These are phyloP conservation scores for Rhagophthalmus giganteus DNA, from an alignment of 2,888 invertebrate species.

Conservation along the genomic window DNA sequence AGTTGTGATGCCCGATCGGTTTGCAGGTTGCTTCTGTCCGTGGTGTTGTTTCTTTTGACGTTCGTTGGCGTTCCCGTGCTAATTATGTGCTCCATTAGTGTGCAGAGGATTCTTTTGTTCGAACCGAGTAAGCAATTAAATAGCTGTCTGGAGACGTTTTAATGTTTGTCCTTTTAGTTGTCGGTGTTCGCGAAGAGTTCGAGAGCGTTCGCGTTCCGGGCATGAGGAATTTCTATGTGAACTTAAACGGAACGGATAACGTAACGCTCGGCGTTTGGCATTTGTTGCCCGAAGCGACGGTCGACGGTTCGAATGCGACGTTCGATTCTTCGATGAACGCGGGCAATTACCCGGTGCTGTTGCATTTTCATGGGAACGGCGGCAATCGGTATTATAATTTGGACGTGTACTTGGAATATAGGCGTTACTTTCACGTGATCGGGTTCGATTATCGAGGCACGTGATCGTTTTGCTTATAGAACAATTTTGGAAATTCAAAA, in stretches of 20 bases:
- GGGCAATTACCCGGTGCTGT: constrained; percentile 57
- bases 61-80: constrained; percentile 6
- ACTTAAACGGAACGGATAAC: constrained; percentile 54
- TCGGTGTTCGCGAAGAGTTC: background rate
- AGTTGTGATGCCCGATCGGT: background rate
- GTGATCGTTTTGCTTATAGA: no score
- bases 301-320: constrained; percentile 41
- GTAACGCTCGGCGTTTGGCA: constrained; percentile 70
- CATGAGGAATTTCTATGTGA: constrained; percentile 69
- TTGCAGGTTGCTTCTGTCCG: background rate
- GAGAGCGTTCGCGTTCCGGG: constrained; percentile 59
- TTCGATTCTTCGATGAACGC: constrained; percentile 50
- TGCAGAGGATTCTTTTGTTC: constrained; percentile 4
- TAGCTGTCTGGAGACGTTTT: background rate
- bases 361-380: constrained; percentile 76
- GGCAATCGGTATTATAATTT: constrained; percentile 71
- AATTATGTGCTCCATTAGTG: constrained; percentile 4
- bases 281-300: constrained; percentile 65
- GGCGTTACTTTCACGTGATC: constrained; percentile 73
- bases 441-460: constrained; percentile 81
- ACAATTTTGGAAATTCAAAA: no score
- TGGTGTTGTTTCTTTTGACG: constrained; percentile 1
- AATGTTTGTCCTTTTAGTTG: background rate
- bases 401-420: constrained; percentile 72
- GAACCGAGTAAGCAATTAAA: constrained; percentile 1